Conservation (phyloP, 2,113 vertebrate genomes). For the Agelaius tricolor region DNA sequence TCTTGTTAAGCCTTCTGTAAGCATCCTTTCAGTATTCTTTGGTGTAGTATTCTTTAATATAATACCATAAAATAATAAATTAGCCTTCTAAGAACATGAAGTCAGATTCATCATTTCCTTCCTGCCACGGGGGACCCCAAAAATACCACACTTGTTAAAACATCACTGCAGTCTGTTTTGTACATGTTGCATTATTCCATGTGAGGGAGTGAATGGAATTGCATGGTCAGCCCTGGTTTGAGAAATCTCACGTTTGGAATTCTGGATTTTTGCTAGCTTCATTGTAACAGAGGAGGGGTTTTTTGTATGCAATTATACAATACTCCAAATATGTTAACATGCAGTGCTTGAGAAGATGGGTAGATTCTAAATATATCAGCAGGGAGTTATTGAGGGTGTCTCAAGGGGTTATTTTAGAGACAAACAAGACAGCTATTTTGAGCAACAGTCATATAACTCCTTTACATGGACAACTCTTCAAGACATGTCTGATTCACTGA, state of each 20-base stretch:
- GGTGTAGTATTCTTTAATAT: no score
- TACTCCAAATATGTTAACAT: not conserved
- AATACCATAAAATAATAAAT: no score
- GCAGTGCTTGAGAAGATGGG: not conserved
- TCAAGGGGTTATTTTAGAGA: constrained; percentile 62
- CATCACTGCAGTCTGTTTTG: not conserved
- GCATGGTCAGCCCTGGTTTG: not conserved
- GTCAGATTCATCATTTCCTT: no score
- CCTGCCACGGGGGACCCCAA: no score
- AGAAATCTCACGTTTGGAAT: not conserved
- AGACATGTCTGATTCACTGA: constrained; percentile 75
- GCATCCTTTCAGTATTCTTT: no score
- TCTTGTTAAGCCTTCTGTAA: no score
- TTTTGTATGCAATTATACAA: not conserved
- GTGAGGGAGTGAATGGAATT: not conserved
- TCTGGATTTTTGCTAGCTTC: not conserved
- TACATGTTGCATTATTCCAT: not conserved
- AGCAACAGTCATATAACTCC: constrained; percentile 72
- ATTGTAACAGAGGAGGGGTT: not conserved
- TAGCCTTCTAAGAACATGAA: no score
- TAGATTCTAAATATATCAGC: constrained; percentile 70
- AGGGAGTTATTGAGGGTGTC: constrained; percentile 46
- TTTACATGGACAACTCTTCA: constrained; percentile 64
- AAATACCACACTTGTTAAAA: not conserved
- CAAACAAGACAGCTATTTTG: constrained; percentile 76